A percentile compares a stretch with the other conserved stretches of the same genome.
phyloP scores from a whole-genome alignment of 2,888 invertebrate genomes.

The Eristalis intricaria region DNA sequence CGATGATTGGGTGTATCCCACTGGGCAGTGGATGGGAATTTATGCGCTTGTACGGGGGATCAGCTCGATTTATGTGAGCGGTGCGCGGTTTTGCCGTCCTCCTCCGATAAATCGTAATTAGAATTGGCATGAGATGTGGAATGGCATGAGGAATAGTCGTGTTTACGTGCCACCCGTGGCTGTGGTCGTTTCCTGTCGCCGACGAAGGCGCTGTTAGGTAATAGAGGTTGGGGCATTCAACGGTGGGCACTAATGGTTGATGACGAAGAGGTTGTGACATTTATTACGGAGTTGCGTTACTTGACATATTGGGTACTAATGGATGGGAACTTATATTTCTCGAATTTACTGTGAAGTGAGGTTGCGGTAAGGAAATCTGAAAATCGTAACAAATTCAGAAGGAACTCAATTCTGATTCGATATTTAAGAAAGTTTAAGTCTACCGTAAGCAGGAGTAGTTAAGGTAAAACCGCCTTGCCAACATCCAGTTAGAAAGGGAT shows the following conservation, averaged over 20 bases:
- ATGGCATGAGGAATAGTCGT: slow-evolving; percentile 43
- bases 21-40: slow-evolving; percentile 22
- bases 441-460: no score
- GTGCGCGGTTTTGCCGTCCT: slow-evolving; percentile 49
- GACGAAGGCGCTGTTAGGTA: not conserved
- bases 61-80: slow-evolving; percentile 62
- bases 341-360: not conserved
- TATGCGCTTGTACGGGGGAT: slow-evolving; percentile 41
- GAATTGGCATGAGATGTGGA: slow-evolving; percentile 64
- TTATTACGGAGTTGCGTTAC: slow-evolving; percentile 31
- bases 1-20: slow-evolving; percentile 17
- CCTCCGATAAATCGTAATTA: slow-evolving; percentile 70
- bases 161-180: slow-evolving; percentile 40
- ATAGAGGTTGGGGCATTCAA: slow-evolving; percentile 1
- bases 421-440: no score
- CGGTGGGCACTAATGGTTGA: slow-evolving; percentile 17
- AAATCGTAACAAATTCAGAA: no score
- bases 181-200: slow-evolving; percentile 2
- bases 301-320: slow-evolving; percentile 47
- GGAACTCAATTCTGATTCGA: no score
- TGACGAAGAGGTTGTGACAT: slow-evolving; percentile 56
- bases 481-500: no score
- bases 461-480: no score
- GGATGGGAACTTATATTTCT: slow-evolving; percentile 30
- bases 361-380: no score